Evolutionary conservation across 2,113 vertebrate genomes (phyloP).

Genomic region (Pristiophorus japonicus): DNA sequence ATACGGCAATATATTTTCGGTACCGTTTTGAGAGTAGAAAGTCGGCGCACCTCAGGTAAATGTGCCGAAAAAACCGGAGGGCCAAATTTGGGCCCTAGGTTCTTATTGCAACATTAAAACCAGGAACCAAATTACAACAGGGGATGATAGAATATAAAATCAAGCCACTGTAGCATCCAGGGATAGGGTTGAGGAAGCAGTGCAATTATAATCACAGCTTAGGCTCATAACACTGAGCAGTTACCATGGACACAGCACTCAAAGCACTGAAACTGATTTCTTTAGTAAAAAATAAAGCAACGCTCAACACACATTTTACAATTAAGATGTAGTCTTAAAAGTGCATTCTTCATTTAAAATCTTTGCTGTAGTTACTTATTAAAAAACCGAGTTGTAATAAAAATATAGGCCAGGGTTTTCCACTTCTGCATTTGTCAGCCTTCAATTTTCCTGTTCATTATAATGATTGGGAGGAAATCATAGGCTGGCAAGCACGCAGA

Average conservation of each 20-base stretch:
- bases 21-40: too few relatives aligned
- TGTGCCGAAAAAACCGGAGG: too few relatives aligned
- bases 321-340: not conserved
- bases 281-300: not conserved
- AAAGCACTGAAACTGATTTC: not conserved
- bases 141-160: not conserved
- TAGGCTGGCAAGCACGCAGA: not conserved
- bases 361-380: not conserved
- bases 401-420: not conserved
- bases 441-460: not conserved
- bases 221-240: not conserved
- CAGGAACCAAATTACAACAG: not conserved
- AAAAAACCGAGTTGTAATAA: not conserved
- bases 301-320: not conserved
- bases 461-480: not conserved
- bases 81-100: too few relatives aligned
- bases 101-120: not conserved
- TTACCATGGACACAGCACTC: not conserved
- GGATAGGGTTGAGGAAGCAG: not conserved
- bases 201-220: not conserved
- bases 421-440: not conserved
- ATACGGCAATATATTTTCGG: too few relatives aligned
- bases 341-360: not conserved
- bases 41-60: too few relatives aligned
- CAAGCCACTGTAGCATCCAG: not conserved